phyloP scores from a whole-genome alignment of 1,140 invertebrate species.

The Atta texana region DNA sequence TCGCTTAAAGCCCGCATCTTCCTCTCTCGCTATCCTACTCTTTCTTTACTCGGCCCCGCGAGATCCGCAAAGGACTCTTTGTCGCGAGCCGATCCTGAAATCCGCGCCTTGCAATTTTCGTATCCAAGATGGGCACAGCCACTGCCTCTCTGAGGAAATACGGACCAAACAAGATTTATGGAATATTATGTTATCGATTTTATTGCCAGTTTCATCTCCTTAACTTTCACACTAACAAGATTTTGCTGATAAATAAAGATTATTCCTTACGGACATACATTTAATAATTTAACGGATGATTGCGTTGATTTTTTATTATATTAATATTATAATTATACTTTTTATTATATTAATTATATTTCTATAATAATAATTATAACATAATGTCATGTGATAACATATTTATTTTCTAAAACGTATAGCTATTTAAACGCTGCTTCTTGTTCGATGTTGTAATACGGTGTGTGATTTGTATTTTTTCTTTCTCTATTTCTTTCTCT shows the following conservation, averaged over 20 bases:
- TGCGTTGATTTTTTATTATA: neutral
- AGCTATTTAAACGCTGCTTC: neutral
- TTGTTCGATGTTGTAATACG: neutral
- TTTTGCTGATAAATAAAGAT: constrained; percentile 3
- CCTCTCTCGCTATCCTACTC: constrained; percentile 49
- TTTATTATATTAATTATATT: constrained; percentile 17
- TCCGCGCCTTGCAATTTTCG: constrained; percentile 50
- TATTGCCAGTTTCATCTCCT: constrained; percentile 5
- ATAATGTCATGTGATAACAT: neutral
- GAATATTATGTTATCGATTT: constrained; percentile 52
- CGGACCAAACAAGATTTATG: constrained; percentile 18
- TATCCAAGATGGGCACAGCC: constrained; percentile 1
- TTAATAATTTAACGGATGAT: neutral
- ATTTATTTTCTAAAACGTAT: neutral
- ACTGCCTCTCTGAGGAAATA: constrained; percentile 10
- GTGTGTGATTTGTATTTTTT: constrained; percentile 26
- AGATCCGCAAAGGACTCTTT: constrained; percentile 51
- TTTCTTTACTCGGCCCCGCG: constrained; percentile 36
- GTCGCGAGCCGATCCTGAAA: constrained; percentile 33
- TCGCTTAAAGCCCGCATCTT: constrained; percentile 77
- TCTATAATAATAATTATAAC: neutral
- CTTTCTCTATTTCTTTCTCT: neutral
- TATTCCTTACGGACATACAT: neutral
- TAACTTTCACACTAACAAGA: constrained; percentile 7
- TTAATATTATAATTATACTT: too few species aligned